phyloP scores from a whole-genome alignment of 2,888 invertebrate species.

The Syrista parreyssii region DNA sequence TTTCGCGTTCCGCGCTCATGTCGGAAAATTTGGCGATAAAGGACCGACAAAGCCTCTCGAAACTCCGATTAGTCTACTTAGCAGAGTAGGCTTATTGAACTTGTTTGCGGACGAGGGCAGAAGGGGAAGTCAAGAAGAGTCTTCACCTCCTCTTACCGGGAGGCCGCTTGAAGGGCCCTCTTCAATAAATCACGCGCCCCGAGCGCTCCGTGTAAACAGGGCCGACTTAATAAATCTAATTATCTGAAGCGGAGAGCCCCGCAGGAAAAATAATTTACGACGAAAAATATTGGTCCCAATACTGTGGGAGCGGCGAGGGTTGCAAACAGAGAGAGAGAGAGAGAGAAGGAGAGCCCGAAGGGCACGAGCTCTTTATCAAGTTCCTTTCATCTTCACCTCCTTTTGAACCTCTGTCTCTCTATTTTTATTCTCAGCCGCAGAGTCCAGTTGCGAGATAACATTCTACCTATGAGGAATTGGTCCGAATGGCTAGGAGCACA shows the following conservation, averaged over 20 bases:
- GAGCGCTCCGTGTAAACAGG: slow-evolving; percentile 50
- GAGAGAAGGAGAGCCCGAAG: neutral
- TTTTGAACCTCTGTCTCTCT: too few relatives aligned
- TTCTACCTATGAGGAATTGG: too few relatives aligned
- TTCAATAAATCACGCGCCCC: slow-evolving; percentile 51
- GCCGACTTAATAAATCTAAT: slow-evolving; percentile 56
- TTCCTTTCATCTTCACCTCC: too few relatives aligned
- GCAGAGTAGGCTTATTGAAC: slow-evolving; percentile 42
- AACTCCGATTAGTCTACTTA: slow-evolving; percentile 40
- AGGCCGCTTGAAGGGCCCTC: slow-evolving; percentile 36
- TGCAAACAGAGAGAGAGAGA: neutral
- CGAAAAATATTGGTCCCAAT: slow-evolving; percentile 36
- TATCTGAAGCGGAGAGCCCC: slow-evolving; percentile 37
- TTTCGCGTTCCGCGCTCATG: slow-evolving; percentile 6
- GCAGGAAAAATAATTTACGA: slow-evolving; percentile 49
- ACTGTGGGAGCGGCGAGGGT: slow-evolving; percentile 9
- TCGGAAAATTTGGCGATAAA: slow-evolving; percentile 27
- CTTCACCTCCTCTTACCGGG: slow-evolving; percentile 23
- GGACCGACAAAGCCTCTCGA: slow-evolving; percentile 16
- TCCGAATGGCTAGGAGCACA: too few relatives aligned
- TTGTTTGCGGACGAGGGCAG: neutral
- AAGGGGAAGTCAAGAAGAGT: slow-evolving; percentile 8
- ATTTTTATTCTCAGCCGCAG: too few relatives aligned
- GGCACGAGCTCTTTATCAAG: neutral
- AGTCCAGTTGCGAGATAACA: too few relatives aligned